Base-by-base conservation (phyloP, 2,888 invertebrate genomes). In the Xylophagus ater region DNA sequence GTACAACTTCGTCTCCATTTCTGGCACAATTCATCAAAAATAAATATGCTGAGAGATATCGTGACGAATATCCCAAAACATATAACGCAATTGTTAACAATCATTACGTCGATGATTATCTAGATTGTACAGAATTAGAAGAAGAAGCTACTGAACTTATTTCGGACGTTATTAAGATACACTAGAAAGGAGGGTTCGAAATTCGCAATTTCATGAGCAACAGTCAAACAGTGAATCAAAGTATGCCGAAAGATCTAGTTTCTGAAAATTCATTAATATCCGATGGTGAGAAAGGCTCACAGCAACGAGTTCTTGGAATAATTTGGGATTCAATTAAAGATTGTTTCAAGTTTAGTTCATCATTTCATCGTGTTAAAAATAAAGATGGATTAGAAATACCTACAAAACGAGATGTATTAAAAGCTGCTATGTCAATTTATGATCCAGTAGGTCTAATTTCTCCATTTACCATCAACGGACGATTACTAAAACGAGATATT, bases 321-420 rank as follows among this genome's bases (percentile, higher is more conserved):
- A 8, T 13, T 6, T 28, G 28, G 28, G n/a, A 28, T 28, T 5
- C 28, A n/a, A 5, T 6, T n/a, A n/a, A 9, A 28, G 28, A 28
- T 28, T n/a, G n/a, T 28, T 28, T 28, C 13, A 8, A n/a, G 6
- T 28, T n/a, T 28, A 6, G 5, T 6, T 13, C n/a, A 8, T 9
- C 6, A n/a, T 28, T 28, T 13, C 28, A 9, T 6, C 5, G n/a
- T 8, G 13, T 28, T 28, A 13, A 28, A 3, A 37, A 37, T n/a
- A 4, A 37, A 20, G 23, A 37, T 12, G 32, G 33, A 2, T 14
- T 10, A 8, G 33, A 33, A 4, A 13, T 29, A 15, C 43, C 41
- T 24, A 43, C 38, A 9, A 44, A 44, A 20, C 26, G 44, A 20
- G 42, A 45, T 15, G 14, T 40, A 3, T 9, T 44, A 5, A 33